A percentile compares a stretch with the other conserved stretches of the same genome.
Conservation (phyloP, 2,888 invertebrate genomes). For the Spicauda simplicius region DNA sequence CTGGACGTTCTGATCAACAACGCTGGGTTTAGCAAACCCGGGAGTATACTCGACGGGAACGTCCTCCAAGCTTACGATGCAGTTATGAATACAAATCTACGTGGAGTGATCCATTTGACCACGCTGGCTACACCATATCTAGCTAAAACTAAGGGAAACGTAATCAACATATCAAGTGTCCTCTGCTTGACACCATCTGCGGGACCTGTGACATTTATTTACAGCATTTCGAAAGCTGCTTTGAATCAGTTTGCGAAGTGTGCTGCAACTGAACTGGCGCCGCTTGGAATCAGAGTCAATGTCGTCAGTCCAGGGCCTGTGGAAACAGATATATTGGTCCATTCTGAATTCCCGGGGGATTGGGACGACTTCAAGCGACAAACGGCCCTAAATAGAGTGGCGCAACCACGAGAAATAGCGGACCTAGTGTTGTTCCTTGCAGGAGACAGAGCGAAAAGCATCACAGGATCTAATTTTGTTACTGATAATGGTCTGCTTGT, state of each 20-base stretch:
- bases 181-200: conserved; percentile 35
- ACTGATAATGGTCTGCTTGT: conserved; percentile 45
- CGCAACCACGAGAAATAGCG: conserved; percentile 49
- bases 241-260: conserved; percentile 50
- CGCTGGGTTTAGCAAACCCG: conserved; percentile 46
- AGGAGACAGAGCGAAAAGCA: conserved; percentile 50
- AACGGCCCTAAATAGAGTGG: conserved; percentile 44
- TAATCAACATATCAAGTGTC: conserved; percentile 52
- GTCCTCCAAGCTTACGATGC: conserved; percentile 14
- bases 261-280: conserved; percentile 49
- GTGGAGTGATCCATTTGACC: conserved; percentile 47
- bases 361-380: conserved; percentile 41
- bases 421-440: conserved; percentile 50
- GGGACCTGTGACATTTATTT: conserved; percentile 36
- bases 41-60: conserved; percentile 40
- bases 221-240: conserved; percentile 27
- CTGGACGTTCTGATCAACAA: conserved; percentile 55
- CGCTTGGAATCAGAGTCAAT: conserved; percentile 52
- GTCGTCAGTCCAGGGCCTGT: conserved; percentile 87
- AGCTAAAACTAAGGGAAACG: conserved; percentile 51
- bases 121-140: conserved; percentile 49
- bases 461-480: conserved; percentile 49
- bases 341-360: conserved; percentile 32
- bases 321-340: conserved; percentile 49
- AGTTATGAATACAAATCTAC: conserved; percentile 43